phyloP scores from a whole-genome alignment of 2,113 vertebrate genomes.

The Tauraco erythrolophus region DNA sequence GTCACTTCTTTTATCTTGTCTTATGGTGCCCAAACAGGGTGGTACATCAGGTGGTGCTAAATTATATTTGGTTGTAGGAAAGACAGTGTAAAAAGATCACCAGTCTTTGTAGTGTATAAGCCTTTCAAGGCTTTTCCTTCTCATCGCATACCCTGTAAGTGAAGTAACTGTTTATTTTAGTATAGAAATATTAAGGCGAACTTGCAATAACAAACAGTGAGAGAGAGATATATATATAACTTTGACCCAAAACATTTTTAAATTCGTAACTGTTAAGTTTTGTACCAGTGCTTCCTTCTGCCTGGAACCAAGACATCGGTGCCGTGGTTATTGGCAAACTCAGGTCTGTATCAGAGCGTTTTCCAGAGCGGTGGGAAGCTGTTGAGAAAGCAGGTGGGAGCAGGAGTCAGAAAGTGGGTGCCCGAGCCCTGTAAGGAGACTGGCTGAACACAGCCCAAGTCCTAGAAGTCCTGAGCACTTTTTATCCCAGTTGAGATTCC shows the following conservation, averaged over 20 bases:
- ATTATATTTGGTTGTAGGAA: background rate
- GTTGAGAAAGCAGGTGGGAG: background rate
- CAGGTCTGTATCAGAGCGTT: background rate
- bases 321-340: background rate
- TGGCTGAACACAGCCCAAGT: background rate
- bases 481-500: background rate
- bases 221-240: background rate
- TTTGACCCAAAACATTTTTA: background rate
- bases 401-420: background rate
- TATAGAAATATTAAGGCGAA: background rate
- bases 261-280: background rate
- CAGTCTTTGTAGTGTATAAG: background rate
- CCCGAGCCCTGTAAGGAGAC: background rate
- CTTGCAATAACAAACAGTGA: background rate
- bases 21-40: background rate
- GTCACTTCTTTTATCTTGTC: background rate
- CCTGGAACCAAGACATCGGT: background rate
- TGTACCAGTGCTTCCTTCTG: background rate
- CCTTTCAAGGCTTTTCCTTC: background rate
- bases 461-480: background rate
- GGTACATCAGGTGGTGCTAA: background rate
- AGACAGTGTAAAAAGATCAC: background rate
- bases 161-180: background rate
- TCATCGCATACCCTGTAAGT: background rate
- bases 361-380: background rate